Evolutionary conservation across 2,888 invertebrate genomes (phyloP).

Genomic region (Drosophila anceps): DNA sequence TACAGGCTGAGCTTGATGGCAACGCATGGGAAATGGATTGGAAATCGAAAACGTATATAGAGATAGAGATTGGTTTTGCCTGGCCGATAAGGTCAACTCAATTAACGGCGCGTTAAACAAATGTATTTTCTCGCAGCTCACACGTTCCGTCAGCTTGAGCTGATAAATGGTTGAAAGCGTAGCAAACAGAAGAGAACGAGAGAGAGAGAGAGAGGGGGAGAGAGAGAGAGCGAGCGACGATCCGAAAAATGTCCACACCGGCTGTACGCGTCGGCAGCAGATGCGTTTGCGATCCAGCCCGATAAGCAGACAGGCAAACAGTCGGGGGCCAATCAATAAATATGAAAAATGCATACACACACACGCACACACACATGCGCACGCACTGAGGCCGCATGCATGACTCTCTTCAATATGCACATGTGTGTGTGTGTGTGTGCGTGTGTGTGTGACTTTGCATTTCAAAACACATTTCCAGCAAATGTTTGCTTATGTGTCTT

Average conservation of each 20-base stretch:
- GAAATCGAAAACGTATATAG: slow-evolving; percentile 36
- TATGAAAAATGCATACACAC: slow-evolving; percentile 16
- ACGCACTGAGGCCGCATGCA: background rate
- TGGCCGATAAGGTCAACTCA: slow-evolving; percentile 69
- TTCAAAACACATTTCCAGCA: slow-evolving; percentile 51
- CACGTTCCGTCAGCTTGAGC: slow-evolving; percentile 60
- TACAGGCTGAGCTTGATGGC: slow-evolving; percentile 14
- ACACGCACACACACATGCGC: background rate
- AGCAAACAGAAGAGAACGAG: background rate
- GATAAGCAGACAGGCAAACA: slow-evolving; percentile 31
- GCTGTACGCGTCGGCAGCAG: slow-evolving; percentile 22
- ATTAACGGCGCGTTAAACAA: slow-evolving; percentile 73
- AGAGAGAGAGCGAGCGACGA: background rate
- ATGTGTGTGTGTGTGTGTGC: background rate
- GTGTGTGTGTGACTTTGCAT: slow-evolving; percentile 14
- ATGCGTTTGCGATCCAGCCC: slow-evolving; percentile 30
- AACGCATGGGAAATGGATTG: slow-evolving; percentile 38
- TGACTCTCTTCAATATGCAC: slow-evolving; percentile 6
- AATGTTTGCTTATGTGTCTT: slow-evolving; percentile 50
- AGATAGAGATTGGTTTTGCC: slow-evolving; percentile 27
- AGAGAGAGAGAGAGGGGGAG: background rate
- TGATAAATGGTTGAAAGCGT: slow-evolving; percentile 52
- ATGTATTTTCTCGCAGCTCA: slow-evolving; percentile 47
- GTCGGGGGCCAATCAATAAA: slow-evolving; percentile 53
- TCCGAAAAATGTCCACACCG: slow-evolving; percentile 40